Base-by-base conservation (phyloP, 2,888 invertebrate species). In the Biston stratarius region DNA sequence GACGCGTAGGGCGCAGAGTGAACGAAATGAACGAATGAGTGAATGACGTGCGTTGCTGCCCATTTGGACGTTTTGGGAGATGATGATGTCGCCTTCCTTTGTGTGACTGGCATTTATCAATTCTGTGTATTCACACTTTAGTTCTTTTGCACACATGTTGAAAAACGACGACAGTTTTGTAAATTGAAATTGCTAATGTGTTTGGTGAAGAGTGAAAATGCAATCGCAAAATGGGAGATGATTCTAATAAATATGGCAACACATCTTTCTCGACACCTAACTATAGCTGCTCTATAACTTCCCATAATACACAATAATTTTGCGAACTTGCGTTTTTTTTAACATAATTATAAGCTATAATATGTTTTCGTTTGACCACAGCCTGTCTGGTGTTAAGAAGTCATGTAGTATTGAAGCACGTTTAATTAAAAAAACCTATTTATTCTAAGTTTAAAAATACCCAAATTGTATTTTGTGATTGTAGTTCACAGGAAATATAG, bases 21-120 rank as follows among this genome's bases (percentile, higher is more conserved):
- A 55, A 55, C 55, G 76, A 55, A 71, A 69, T 69, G 76, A 75
- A 67, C 74, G 76, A 76, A 73, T 77, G 79, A 74, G 71, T 71
- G 74, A 73, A 74, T 75, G 75, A 77, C 75, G 75, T 67, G 71
- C 69, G 73, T 67, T 73, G 69, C 64, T 67, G 66, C 58, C 63
- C 53, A 62, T 65, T 67, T 67, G 62, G 69, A 67, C 69, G 70
- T 68, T 75, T 71, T 73, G 14, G 42, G 59, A 60, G 34, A 59
- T 55, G 63, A 56, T 67, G 63, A 68, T 56, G 56, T 48, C 52
- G 34, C 45, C 36, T 70, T 70, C 72, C 74, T 71, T 72, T 70
- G 68, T 58, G 6, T 62, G 57, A 58, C 40, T 12, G 10, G 44
- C 48, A 59, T 61, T 67, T 42, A 67, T 59, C 56, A 44, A 56